Evolutionary conservation across 1,140 invertebrate genomes (phyloP).

Genomic region (Drosophila mojavensis): DNA sequence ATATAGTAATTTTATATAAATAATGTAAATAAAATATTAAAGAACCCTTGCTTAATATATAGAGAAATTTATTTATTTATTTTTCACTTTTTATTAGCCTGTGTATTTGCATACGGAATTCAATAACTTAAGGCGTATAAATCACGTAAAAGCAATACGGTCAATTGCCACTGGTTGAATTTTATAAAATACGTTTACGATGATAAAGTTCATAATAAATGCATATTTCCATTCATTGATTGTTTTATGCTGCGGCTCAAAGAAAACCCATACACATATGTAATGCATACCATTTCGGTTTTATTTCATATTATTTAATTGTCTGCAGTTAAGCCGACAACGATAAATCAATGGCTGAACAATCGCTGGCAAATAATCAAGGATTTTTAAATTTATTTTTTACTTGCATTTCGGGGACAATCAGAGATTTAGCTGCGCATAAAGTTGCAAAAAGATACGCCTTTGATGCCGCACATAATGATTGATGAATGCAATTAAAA

Average conservation of each 20-base stretch:
- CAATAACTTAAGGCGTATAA: too few relatives aligned
- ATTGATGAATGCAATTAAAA: conserved; percentile 76
- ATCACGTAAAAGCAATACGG: too few relatives aligned
- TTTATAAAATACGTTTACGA: neutral
- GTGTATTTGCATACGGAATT: too few relatives aligned
- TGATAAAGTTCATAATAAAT: conserved; percentile 12
- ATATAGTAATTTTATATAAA: too few relatives aligned
- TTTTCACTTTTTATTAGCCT: too few relatives aligned
- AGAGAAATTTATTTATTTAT: too few relatives aligned
- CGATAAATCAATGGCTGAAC: conserved; percentile 72
- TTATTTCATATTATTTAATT: conserved; percentile 60
- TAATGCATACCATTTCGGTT: conserved; percentile 25
- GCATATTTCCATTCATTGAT: conserved; percentile 6
- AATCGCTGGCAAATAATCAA: conserved; percentile 64
- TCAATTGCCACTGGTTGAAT: too few relatives aligned
- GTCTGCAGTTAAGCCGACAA: conserved; percentile 49
- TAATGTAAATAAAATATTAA: too few relatives aligned
- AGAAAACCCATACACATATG: conserved; percentile 16
- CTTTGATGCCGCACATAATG: conserved; percentile 57
- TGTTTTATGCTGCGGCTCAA: neutral
- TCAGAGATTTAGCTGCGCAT: conserved; percentile 41
- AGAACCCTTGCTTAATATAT: too few relatives aligned
- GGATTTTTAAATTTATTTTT: conserved; percentile 29
- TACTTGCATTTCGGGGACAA: conserved; percentile 1
- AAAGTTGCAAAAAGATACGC: conserved; percentile 35